Evolutionary conservation across 2,797 vertebrate species (phyloP).

Genomic region (Odontamblyopus lacepedii): DNA sequence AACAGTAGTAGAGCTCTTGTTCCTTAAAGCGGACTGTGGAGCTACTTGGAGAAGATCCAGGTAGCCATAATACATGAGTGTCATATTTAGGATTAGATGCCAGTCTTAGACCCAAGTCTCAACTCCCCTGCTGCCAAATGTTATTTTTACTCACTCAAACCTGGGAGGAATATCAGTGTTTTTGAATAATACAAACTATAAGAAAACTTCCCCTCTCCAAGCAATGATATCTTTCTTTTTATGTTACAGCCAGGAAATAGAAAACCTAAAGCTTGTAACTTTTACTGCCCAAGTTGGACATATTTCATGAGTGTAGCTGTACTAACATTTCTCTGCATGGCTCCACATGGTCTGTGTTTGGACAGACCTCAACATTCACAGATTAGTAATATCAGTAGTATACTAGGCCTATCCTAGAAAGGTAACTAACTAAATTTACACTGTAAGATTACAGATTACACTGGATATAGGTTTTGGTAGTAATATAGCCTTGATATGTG

Average conservation of each 20-base stretch:
- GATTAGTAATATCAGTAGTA: not conserved
- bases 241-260: not conserved
- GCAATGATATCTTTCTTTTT: slow-evolving; percentile 5
- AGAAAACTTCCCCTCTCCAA: not conserved
- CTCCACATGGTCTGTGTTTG: slow-evolving; percentile 2
- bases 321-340: not conserved
- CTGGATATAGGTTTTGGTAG: not conserved
- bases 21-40: slow-evolving; percentile 14
- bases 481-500: not conserved
- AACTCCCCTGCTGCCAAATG: slow-evolving; percentile 1
- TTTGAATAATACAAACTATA: slow-evolving; percentile 4
- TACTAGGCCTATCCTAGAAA: not conserved
- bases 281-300: not conserved
- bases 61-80: slow-evolving; percentile 30
- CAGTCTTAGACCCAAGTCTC: slow-evolving; percentile 4
- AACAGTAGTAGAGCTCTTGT: slow-evolving; percentile 38
- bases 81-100: slow-evolving; percentile 5
- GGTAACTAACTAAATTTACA: too few relatives aligned
- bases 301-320: not conserved
- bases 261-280: slow-evolving; percentile 3
- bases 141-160: not conserved
- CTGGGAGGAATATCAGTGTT: slow-evolving; percentile 4
- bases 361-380: not conserved
- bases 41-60: slow-evolving; percentile 21
- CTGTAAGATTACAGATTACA: not conserved